Base-by-base conservation (phyloP, 2,113 vertebrate genomes). In the Paralichthys olivaceus region DNA sequence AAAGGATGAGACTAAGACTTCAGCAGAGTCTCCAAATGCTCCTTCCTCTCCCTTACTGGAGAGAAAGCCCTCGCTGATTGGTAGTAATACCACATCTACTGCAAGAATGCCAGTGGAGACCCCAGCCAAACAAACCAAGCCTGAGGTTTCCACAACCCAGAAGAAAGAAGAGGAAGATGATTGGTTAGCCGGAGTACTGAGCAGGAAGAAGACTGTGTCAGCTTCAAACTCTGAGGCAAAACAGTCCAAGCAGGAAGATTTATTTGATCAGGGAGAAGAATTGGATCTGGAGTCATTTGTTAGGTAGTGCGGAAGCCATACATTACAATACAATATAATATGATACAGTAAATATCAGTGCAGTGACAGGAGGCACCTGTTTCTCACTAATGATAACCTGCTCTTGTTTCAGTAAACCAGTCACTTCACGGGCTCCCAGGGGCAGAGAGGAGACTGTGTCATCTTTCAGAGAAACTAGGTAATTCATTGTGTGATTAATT, bases 181-280 rank as follows among this genome's bases (percentile, higher is more conserved):
- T 75, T 97, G 96, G 96, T 92, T 97, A 77, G 78, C 84, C 2
- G 87, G 92, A 7, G 93, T 90, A 4, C 86, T 97, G 74, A 92
- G 93, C 53, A 90, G 75, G 67, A 97, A 94, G 85, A 98, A 95
- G 84, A 80, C 89, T 72, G 86, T 80, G 20, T 65, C 55, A 0
- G 72, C 37, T 22, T 80, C 56, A 0, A 92, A 80, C 60, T 61
- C 61, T n/a, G 90, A 89, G 66, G 86, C 91, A 4, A 93, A 86
- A 67, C 23, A 1, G 3, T 19, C 80, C 0, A 69, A 34, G 15
- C 79, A 80, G 51, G 76, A 75, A 0, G 87, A 93, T 2, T 45
- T 43, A 15, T 80, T 53, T 26, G 76, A n/a, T 11, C 47, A 58
- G 0, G 71, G 55, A 7, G 54, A 90, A 56, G 79, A 87, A 34